Evolutionary conservation across 2,888 invertebrate species (phyloP), one percentile per base, ranked within the genome.

Genomic region (Pollenia labialis): DNA sequence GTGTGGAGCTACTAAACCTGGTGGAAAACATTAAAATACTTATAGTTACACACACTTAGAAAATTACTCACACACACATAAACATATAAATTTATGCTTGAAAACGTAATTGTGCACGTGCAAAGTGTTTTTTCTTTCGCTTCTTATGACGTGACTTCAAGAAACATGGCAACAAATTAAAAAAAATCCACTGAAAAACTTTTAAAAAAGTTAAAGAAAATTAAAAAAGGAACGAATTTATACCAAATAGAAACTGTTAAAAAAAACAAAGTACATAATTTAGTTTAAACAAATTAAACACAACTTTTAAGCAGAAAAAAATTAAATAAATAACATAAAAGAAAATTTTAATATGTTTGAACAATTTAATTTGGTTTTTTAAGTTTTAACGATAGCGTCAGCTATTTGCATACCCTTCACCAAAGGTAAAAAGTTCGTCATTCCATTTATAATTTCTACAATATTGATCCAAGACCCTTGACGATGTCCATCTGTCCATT

Each of bases 31-130:
- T 46, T 3, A 48, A 68, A n/a, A 32, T 32, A 60, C 48, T 58
- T 4, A 72, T 18, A 23, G 23, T 23, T 23, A 56, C 12, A 68
- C 23, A 79, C 48, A 48, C 10, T 46, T 46, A 46, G 3, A 60
- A 44, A 18, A 18, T 4, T n/a, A 44, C 44, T 4, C 8, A 56
- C n/a, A 16, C 44, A 66, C 1, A 71, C 23, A n/a, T 16, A 32
- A 16, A 23, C 14, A 69, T 9, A 72, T 12, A 44, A 77, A 56
- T 77, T 64, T 66, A 72, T 79, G 83, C 66, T 66, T 79, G 46
- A 74, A 79, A 68, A 84, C 77, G 66, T 74, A 84, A 84, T 72
- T 79, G 66, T 74, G 77, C 79, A 79, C 77, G 77, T 77, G 71
- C 64, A 77, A 64, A 77, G 50, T 83, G 50, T 58, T 79, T 58